Evolutionary conservation across 2,113 vertebrate species (phyloP), one percentile per base, ranked within the genome.

Genomic region (Accipiter virgatus): DNA sequence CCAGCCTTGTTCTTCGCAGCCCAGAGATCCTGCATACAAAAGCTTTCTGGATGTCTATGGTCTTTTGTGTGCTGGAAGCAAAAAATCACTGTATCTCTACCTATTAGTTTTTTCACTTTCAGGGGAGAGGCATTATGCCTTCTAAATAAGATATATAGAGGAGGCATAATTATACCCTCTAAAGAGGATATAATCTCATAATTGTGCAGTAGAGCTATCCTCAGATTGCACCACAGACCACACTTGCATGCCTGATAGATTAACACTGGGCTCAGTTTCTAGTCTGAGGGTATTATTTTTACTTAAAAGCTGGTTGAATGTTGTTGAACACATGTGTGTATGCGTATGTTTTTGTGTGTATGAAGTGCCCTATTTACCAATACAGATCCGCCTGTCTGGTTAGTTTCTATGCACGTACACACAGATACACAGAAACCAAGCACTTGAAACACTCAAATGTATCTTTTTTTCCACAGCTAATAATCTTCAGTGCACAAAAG

Each of bases 201-300:
- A 92, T 95, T 97, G 90, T 87, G 75, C 89, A 95, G 75, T 87
- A 93, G 86, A 98, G 88, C 93, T 96, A 96, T 95, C 91, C 93
- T 96, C 89, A 97, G 90, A 94, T 96, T 95, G 45, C 70, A 95
- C 48, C 62, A 90, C 89, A 97, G 84, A 95, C 90, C 6, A 2
- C 94, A 88, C 88, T 96, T 88, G 43, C 85, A 74, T 84, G 96
- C 86, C 86, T 96, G 84, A 95, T 91, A 98, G 89, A 95, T 92
- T 95, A 97, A 78, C 91, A 86, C 50, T 6, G 34, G 77, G 47
- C 81, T 95, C 86, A 82, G 82, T 73, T 94, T 83, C 34, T 45
- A 68, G 62, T 68, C 85, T 88, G 75, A 95, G 95, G 74, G 52
- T 66, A 93, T 93, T 97, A 67, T 48, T 93, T 96, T 97, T 95